phyloP scores from a whole-genome alignment of 2,113 vertebrate species.

The Pseudorhombus dupliciocellatus region DNA sequence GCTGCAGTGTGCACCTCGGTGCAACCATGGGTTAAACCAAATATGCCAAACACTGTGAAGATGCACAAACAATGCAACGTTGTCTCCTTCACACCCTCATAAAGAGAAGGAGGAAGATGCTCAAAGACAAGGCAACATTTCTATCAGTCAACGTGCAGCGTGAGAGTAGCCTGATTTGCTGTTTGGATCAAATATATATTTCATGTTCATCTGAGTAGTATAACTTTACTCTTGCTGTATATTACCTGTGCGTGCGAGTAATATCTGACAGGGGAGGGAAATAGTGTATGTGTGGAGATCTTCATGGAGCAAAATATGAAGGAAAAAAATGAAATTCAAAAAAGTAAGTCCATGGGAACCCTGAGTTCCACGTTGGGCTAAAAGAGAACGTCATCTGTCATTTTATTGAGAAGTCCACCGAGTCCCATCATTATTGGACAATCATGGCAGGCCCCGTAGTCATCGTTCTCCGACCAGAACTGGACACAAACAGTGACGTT shows the following conservation, averaged over 20 bases:
- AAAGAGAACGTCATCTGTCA: conserved; percentile 45
- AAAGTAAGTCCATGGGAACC: conserved; percentile 32
- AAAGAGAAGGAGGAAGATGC: too few species aligned
- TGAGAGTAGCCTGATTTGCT: neutral
- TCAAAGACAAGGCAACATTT: neutral
- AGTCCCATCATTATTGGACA: conserved; percentile 60
- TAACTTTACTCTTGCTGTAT: neutral
- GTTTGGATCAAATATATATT: neutral
- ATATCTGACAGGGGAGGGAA: neutral
- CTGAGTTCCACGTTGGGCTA: conserved; percentile 18
- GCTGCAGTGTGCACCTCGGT: conserved; percentile 7
- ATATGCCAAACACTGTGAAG: conserved; percentile 21
- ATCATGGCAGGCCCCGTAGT: conserved; percentile 48
- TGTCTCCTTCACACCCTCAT: neutral
- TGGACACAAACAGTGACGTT: conserved; percentile 52
- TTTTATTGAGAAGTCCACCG: conserved; percentile 47
- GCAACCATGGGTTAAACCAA: conserved; percentile 7
- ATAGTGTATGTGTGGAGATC: neutral
- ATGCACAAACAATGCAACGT: neutral
- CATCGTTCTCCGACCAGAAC: conserved; percentile 44
- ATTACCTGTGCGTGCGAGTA: neutral
- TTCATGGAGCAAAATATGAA: neutral
- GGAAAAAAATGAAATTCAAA: conserved; percentile 16
- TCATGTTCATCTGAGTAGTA: neutral
- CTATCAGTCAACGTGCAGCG: neutral